A percentile compares a stretch with the other conserved stretches of the same genome.
phyloP scores from a whole-genome alignment of 2,888 invertebrate species.

The Phragmatobia fuliginosa region DNA sequence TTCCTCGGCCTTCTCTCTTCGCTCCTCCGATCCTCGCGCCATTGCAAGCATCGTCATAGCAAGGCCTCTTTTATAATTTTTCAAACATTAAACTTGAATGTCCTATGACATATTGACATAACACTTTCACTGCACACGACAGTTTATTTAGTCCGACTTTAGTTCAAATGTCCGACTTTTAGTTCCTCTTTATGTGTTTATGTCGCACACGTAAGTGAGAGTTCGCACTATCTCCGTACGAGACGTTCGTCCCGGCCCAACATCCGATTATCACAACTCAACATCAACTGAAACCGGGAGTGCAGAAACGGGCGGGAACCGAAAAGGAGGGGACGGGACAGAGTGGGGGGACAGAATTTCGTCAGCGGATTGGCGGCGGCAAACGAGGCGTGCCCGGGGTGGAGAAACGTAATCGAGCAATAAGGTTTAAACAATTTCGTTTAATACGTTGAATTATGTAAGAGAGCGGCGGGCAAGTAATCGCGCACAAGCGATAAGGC shows the following conservation, averaged over 20 bases:
- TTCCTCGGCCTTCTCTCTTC: constrained; percentile 68
- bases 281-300: constrained; percentile 64
- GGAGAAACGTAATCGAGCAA: constrained; percentile 87
- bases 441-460: constrained; percentile 88
- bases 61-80: constrained; percentile 65
- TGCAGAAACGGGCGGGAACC: constrained; percentile 69
- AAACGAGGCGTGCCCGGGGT: constrained; percentile 83
- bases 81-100: constrained; percentile 34
- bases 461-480: constrained; percentile 86
- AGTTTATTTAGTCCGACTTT: constrained; percentile 26
- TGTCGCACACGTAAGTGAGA: constrained; percentile 36
- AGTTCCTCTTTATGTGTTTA: constrained; percentile 17
- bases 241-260: constrained; percentile 63
- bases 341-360: constrained; percentile 60
- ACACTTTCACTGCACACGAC: constrained; percentile 62
- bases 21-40: constrained; percentile 81
- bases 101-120: constrained; percentile 27
- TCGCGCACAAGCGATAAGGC: constrained; percentile 87
- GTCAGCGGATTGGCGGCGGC: constrained; percentile 74
- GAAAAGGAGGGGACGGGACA: constrained; percentile 54
- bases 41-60: constrained; percentile 86
- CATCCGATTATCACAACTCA: constrained; percentile 67
- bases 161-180: constrained; percentile 7
- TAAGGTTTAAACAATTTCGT: constrained; percentile 88
- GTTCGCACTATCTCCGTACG: constrained; percentile 56